Percentiles rank a stretch among this genome's conserved stretches.
phyloP scores from a whole-genome alignment of 2,888 invertebrate genomes.

The Zaprionus obscuricornis region DNA sequence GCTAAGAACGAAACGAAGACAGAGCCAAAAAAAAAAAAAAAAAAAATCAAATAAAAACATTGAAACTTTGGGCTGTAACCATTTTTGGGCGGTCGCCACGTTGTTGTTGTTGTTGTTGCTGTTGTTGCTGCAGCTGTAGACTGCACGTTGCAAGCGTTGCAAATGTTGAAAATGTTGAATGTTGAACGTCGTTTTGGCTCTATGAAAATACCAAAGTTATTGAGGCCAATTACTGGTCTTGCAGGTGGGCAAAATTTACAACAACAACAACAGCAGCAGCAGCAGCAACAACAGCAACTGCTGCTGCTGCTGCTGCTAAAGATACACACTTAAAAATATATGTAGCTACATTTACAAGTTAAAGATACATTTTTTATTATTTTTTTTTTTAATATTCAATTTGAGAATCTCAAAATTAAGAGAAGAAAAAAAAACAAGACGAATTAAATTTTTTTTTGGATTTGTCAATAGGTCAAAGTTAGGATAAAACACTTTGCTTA shows the following conservation, averaged over 20 bases:
- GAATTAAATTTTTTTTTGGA: constrained; percentile 4
- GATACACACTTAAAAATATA: background rate
- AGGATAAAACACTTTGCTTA: too few species aligned
- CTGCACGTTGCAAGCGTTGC: constrained; percentile 15
- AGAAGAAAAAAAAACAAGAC: too few species aligned
- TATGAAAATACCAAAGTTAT: constrained; percentile 77
- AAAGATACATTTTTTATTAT: too few species aligned
- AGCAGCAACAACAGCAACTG: constrained; percentile 2
- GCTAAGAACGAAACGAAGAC: constrained; percentile 68
- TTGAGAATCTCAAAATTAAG: background rate
- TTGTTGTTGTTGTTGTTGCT: constrained; percentile 37
- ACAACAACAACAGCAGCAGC: constrained; percentile 12
- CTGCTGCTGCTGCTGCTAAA: background rate
- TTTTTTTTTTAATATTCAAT: too few species aligned
- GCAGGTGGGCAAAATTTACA: constrained; percentile 66
- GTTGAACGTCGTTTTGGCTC: constrained; percentile 11
- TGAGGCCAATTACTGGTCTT: constrained; percentile 78
- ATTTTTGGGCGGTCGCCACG: constrained; percentile 69
- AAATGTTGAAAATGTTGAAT: constrained; percentile 1
- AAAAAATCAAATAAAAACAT: background rate
- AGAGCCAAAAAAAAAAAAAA: constrained; percentile 19
- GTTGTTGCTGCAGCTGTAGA: constrained; percentile 8
- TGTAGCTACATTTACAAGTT: too few species aligned
- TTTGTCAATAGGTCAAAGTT: constrained; percentile 53
- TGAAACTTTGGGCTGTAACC: constrained; percentile 55